phyloP scores from a whole-genome alignment of 2,888 invertebrate genomes.

The Drosophila limbata region DNA sequence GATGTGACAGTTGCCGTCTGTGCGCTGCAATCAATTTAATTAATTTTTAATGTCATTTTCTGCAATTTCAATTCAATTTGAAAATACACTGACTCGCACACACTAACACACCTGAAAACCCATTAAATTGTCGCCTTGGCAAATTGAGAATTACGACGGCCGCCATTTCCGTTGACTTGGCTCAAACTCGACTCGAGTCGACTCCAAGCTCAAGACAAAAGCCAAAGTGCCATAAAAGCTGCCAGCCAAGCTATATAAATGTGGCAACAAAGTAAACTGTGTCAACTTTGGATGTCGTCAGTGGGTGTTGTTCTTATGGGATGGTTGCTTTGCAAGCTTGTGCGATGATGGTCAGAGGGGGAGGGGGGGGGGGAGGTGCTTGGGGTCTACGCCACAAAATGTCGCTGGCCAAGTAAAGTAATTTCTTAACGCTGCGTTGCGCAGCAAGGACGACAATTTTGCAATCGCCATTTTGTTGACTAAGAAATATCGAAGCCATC shows the following conservation, averaged over 20 bases:
- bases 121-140: conserved; percentile 83
- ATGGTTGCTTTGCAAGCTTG: not conserved
- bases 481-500: conserved; percentile 82
- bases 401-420: conserved; percentile 74
- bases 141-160: conserved; percentile 83
- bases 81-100: conserved; percentile 64
- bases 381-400: conserved; percentile 64
- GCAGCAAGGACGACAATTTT: conserved; percentile 73
- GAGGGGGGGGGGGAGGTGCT: not conserved
- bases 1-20: conserved; percentile 60
- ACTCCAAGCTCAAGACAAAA: conserved; percentile 71
- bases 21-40: conserved; percentile 82
- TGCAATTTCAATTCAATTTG: conserved; percentile 82
- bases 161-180: conserved; percentile 75
- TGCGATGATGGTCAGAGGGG: no score
- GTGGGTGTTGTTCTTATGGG: conserved; percentile 21
- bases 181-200: conserved; percentile 54
- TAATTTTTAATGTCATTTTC: conserved; percentile 83
- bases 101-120: conserved; percentile 64
- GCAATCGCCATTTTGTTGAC: conserved; percentile 81
- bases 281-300: conserved; percentile 66
- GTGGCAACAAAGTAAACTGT: conserved; percentile 81
- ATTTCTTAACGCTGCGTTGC: conserved; percentile 73
- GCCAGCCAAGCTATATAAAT: conserved; percentile 78
- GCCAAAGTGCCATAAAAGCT: conserved; percentile 79